A percentile compares a stretch with the other conserved stretches of the same genome.
Conservation (phyloP, 2,113 vertebrate species). For the Rattus rattus region DNA sequence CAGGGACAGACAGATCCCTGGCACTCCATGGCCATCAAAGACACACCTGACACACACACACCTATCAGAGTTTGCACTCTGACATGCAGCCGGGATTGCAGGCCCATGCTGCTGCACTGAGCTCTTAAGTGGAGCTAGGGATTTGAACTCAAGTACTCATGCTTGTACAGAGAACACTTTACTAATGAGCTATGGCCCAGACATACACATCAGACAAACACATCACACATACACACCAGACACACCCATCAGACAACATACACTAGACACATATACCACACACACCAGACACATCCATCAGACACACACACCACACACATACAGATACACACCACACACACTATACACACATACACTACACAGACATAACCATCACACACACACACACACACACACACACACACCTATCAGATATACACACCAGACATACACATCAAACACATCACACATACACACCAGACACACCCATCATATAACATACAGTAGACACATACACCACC, state of each 20-base stretch:
- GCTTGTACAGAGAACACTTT: neutral
- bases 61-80: neutral
- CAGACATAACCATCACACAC: too few relatives aligned
- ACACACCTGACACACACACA: neutral
- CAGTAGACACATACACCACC: neutral
- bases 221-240: neutral
- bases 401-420: neutral
- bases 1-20: neutral
- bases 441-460: neutral
- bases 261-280: too few relatives aligned
- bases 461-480: too few relatives aligned
- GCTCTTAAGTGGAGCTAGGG: neutral
- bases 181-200: neutral
- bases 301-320: too few relatives aligned
- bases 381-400: neutral
- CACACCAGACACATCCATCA: too few relatives aligned
- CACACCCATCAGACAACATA: neutral
- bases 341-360: neutral
- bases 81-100: too few relatives aligned
- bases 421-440: neutral
- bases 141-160: neutral
- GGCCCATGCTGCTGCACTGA: neutral
- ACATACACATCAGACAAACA: too few relatives aligned
- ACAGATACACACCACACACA: neutral
- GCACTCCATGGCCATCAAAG: too few relatives aligned